Evolutionary conservation across 2,113 vertebrate species (phyloP).

Genomic region (Pungitius pungitius): DNA sequence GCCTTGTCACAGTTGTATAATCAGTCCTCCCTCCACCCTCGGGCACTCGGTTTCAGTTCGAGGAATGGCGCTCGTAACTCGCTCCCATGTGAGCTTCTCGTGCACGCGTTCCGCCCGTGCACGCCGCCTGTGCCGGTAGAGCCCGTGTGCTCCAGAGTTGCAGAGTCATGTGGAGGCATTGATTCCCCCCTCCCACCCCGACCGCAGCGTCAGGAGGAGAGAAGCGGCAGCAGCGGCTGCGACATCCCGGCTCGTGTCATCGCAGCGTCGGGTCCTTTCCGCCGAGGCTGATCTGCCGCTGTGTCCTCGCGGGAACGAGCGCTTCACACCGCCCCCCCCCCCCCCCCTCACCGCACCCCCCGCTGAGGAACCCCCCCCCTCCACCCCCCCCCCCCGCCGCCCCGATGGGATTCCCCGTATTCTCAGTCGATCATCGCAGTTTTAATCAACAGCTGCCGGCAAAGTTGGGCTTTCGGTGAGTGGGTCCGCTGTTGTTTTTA

Average conservation of each 20-base stretch:
- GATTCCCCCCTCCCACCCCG: slow-evolving; percentile 17
- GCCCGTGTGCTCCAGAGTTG: slow-evolving; percentile 47
- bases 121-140: background rate
- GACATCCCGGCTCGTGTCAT: background rate
- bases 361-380: no score
- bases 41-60: slow-evolving; percentile 56
- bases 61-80: slow-evolving; percentile 36
- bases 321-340: background rate
- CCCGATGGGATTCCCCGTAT: background rate
- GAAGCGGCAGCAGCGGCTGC: background rate
- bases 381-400: no score
- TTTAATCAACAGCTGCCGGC: background rate
- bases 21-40: background rate
- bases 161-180: slow-evolving; percentile 78
- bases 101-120: slow-evolving; percentile 27
- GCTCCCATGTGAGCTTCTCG: slow-evolving; percentile 4
- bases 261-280: background rate
- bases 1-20: slow-evolving; percentile 21
- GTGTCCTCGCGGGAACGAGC: background rate
- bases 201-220: slow-evolving; percentile 16
- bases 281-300: background rate
- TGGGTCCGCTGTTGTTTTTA: background rate
- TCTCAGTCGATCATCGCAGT: background rate
- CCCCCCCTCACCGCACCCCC: no score
- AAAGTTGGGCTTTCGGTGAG: slow-evolving; percentile 31